Percentiles rank a stretch among this genome's conserved stretches.
These are phyloP conservation scores for Saguinus imperator DNA, from an alignment of 2,113 vertebrate species.

Conservation along the genomic window DNA sequence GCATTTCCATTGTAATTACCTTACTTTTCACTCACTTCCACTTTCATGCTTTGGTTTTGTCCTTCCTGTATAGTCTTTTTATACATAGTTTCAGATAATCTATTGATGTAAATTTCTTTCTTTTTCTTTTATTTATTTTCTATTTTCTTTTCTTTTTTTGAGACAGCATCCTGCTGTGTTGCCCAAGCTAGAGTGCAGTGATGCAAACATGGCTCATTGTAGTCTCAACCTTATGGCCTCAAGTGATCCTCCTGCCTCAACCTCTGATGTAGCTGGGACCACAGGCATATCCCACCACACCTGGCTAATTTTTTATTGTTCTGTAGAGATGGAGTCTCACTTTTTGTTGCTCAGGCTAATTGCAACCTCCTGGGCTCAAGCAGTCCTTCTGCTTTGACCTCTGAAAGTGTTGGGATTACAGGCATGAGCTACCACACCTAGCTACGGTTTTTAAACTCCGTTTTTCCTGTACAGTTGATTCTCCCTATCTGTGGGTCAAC, in stretches of 20 bases:
- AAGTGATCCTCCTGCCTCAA: no score
- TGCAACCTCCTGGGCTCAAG: not conserved
- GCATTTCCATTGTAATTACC: not conserved
- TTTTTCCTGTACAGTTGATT: not conserved
- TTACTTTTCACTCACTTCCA: not conserved
- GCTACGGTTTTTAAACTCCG: not conserved
- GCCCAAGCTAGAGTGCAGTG: not conserved
- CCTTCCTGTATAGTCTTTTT: not conserved
- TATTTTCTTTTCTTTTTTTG: not conserved
- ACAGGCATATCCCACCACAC: not conserved
- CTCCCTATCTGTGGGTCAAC: not conserved
- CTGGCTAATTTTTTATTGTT: not conserved
- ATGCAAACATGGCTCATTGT: not conserved
- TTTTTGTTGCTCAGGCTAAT: not conserved
- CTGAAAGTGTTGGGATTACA: not conserved
- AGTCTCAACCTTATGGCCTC: not conserved
- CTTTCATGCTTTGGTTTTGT: not conserved
- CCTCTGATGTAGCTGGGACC: not conserved
- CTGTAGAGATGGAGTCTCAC: not conserved
- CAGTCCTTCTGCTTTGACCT: not conserved
- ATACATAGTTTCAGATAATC: not conserved
- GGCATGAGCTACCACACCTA: not conserved
- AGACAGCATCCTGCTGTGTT: not conserved
- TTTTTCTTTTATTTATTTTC: no score
- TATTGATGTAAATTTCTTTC: constrained; percentile 33